Conservation (phyloP, 1,140 invertebrate genomes). For the Samia ricini region DNA sequence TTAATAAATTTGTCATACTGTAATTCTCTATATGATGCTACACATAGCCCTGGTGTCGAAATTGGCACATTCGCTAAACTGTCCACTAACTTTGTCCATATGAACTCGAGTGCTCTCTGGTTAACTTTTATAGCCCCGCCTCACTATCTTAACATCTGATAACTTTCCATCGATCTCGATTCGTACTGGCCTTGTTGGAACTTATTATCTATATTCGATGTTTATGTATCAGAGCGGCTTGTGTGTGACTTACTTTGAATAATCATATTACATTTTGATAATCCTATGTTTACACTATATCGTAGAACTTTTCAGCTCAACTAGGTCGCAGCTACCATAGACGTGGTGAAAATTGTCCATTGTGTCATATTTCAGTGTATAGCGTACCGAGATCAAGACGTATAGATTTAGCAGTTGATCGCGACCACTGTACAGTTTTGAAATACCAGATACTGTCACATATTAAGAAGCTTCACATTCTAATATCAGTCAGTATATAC, state of each 20-base stretch:
- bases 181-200: background rate
- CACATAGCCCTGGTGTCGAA: conserved; percentile 37
- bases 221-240: background rate
- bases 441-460: too few relatives aligned
- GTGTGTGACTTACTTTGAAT: background rate
- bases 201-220: background rate
- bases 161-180: conserved; percentile 21
- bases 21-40: background rate
- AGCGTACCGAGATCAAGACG: too few relatives aligned
- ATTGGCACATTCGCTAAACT: conserved; percentile 59
- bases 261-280: background rate
- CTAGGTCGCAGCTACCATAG: too few relatives aligned
- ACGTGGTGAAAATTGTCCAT: too few relatives aligned
- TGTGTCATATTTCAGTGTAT: too few relatives aligned
- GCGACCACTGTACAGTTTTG: too few relatives aligned
- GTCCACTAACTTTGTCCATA: conserved; percentile 57
- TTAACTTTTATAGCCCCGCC: conserved; percentile 50
- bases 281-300: background rate
- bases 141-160: conserved; percentile 37
- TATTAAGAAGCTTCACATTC: too few relatives aligned
- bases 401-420: too few relatives aligned
- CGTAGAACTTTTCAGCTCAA: too few relatives aligned
- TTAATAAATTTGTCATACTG: background rate
- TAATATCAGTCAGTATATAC: too few relatives aligned
- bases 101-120: conserved; percentile 47